Base-by-base conservation (phyloP, 1,140 invertebrate genomes). In the Bathynomus jamesi region DNA sequence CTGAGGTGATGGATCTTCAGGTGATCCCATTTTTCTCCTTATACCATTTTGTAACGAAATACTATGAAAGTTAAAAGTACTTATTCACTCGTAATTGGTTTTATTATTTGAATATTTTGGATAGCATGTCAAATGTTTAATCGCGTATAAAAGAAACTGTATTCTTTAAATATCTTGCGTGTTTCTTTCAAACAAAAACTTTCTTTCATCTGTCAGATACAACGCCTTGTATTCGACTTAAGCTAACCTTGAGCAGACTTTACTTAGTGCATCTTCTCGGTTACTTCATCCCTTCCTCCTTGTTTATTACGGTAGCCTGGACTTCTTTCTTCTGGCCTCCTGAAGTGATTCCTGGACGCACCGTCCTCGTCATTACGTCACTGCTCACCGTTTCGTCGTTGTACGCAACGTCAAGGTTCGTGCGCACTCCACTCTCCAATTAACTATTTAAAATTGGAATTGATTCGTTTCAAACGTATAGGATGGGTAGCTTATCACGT, bases 241-340 rank as follows among this genome's bases (percentile, higher is more conserved):
- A 28, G 25, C 25, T 69, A 27, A 53, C 40, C 3, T 29, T 67
- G 17, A 66, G 31, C 10, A 31, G 69, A 25, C 61, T 67, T 31
- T 21, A 24, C 13, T 32, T 75, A 31, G 67, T 73, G 28, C 69
- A 76, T 31, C 4, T 77, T 69, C 67, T 72, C 29, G 65, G 65
- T 13, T 74, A 85, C 70, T 88, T 87, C 76, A 79, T 88, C 10
- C 87, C 87, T 0, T 87, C 85, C 8, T 85, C 86, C 1, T 78
- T 88, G n/a, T 87, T 88, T 76, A 86, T 87, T 31, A 85, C 87
- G 73, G 87, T 88, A 76, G 87, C 86, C 1, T 88, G 87, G 87
- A 84, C 86, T 60, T 86, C 86, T 60, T 88, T 88, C 79, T 85
- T 87, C 61, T 85, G 87, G 13, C 87, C 87, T 69, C 85, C 86